Evolutionary conservation across 1,140 invertebrate genomes (phyloP).

Genomic region (Acromyrmex charruanus): DNA sequence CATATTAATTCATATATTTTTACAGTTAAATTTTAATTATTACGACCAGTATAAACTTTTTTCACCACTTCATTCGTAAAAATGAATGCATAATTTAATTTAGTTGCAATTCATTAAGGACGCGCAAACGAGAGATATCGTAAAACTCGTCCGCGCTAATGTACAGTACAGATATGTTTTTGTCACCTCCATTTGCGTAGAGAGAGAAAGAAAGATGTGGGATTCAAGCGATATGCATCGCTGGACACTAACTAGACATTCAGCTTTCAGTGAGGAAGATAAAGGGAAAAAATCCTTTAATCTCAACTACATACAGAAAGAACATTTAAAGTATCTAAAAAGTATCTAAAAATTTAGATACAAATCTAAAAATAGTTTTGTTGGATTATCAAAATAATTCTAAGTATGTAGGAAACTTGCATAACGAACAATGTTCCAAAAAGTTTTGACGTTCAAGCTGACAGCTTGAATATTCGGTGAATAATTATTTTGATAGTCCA

Average conservation of each 20-base stretch:
- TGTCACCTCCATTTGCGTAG: neutral
- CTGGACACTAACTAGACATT: slow-evolving; percentile 27
- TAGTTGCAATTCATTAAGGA: slow-evolving; percentile 7
- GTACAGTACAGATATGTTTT: slow-evolving; percentile 2
- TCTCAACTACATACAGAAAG: no score
- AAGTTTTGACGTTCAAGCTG: no score
- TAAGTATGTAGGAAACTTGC: no score
- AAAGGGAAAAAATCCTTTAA: neutral
- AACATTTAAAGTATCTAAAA: no score
- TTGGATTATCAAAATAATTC: no score
- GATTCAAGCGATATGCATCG: neutral
- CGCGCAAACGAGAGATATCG: slow-evolving; percentile 5
- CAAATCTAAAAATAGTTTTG: no score
- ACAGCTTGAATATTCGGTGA: no score
- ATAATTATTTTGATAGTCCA: no score
- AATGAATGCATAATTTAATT: slow-evolving; percentile 42
- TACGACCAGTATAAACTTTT: neutral
- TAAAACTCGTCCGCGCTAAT: neutral
- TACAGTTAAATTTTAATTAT: slow-evolving; percentile 10
- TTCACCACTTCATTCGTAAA: neutral
- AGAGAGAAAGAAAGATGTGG: neutral
- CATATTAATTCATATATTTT: slow-evolving; percentile 23
- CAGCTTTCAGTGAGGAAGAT: neutral
- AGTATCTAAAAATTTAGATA: no score
- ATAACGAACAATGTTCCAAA: no score